Conservation (phyloP, 2,113 vertebrate genomes). For the Rallus limicola region DNA sequence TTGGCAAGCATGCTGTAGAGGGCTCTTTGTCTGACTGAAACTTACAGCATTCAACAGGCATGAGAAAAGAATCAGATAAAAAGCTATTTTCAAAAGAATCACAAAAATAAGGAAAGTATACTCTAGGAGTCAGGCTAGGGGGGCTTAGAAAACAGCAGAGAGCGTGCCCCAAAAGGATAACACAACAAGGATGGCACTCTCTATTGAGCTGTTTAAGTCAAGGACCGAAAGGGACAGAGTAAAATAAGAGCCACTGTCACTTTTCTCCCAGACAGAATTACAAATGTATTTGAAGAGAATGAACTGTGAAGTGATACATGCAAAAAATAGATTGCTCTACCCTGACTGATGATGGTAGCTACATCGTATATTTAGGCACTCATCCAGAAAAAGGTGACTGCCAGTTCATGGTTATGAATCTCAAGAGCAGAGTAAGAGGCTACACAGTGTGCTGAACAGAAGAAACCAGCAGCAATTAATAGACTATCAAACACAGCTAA, state of each 20-base stretch:
- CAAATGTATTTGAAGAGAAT: background rate
- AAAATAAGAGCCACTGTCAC: background rate
- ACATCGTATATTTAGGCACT: constrained; percentile 56
- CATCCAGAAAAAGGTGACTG: constrained; percentile 53
- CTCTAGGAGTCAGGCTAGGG: background rate
- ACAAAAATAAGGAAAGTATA: background rate
- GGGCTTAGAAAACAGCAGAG: background rate
- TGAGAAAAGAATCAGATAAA: background rate
- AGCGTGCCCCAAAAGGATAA: background rate
- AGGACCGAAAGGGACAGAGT: background rate
- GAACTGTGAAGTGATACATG: background rate
- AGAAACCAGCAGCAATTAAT: background rate
- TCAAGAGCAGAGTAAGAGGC: constrained; percentile 29
- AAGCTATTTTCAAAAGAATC: background rate
- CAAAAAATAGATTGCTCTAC: constrained; percentile 43
- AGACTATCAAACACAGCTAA: background rate
- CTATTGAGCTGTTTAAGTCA: background rate
- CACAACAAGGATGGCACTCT: background rate
- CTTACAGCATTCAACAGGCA: background rate
- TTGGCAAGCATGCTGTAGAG: background rate
- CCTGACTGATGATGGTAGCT: constrained; percentile 5
- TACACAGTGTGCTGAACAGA: background rate
- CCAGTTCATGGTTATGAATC: constrained; percentile 28
- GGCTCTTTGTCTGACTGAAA: background rate
- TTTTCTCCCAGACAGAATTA: background rate